phyloP scores from a whole-genome alignment of 2,888 invertebrate species.

The Aromia moschata region DNA sequence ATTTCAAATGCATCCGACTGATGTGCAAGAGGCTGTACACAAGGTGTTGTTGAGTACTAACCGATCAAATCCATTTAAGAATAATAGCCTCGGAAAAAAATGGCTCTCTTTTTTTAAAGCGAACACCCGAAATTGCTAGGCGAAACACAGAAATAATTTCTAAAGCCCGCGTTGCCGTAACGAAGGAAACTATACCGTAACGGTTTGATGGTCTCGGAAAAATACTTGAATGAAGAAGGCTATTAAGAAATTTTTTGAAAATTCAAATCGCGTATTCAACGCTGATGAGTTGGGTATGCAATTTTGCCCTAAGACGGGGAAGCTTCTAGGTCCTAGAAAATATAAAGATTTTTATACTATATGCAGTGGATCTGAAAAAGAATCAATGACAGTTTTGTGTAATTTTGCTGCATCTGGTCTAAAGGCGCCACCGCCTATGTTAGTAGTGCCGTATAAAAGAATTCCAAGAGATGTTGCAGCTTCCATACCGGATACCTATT shows the following conservation, averaged over 20 bases:
- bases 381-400: conserved; percentile 8
- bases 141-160: conserved; percentile 15
- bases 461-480: conserved; percentile 7
- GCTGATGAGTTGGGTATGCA: conserved; percentile 5
- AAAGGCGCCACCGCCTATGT: not conserved
- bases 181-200: not conserved
- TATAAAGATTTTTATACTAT: conserved; percentile 1
- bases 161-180: not conserved
- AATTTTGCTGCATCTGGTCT: conserved; percentile 6
- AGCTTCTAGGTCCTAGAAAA: not conserved
- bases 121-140: too few relatives aligned
- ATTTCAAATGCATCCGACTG: too few relatives aligned
- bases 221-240: not conserved
- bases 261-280: conserved; percentile 2
- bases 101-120: too few relatives aligned
- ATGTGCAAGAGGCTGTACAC: too few relatives aligned
- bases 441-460: conserved; percentile 1
- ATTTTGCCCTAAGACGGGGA: not conserved
- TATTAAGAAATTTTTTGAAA: not conserved
- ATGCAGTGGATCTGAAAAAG: not conserved
- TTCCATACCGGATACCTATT: conserved; percentile 11
- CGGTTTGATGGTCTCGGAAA: not conserved
- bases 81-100: too few relatives aligned
- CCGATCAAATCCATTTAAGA: too few relatives aligned
- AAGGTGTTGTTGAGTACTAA: too few relatives aligned